Conservation (phyloP, 2,888 invertebrate genomes). For the Eupithecia subfuscata region DNA sequence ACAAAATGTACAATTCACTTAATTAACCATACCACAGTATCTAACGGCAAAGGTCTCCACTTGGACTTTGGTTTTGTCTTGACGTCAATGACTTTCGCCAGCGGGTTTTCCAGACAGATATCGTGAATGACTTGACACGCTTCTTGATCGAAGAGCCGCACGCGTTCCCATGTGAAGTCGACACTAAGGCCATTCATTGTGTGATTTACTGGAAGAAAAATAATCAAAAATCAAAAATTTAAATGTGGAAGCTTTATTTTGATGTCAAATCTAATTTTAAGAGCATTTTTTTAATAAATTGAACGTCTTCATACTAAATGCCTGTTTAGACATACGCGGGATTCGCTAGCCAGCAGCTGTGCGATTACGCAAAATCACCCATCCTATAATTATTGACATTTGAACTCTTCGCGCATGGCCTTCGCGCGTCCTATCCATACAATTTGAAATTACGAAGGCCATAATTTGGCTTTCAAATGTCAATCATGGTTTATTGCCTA, state of each 20-base stretch:
- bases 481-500: too few relatives aligned
- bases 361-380: too few relatives aligned
- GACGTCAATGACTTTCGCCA: constrained; percentile 89
- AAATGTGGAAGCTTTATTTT: background rate
- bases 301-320: background rate
- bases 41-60: constrained; percentile 97
- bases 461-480: too few relatives aligned
- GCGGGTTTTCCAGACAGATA: constrained; percentile 89
- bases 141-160: constrained; percentile 93
- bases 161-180: constrained; percentile 94
- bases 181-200: constrained; percentile 89
- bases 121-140: constrained; percentile 92
- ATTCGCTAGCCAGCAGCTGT: too few relatives aligned
- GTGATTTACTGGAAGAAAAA: constrained; percentile 87
- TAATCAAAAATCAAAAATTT: background rate
- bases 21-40: constrained; percentile 92
- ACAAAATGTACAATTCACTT: too few relatives aligned
- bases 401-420: too few relatives aligned
- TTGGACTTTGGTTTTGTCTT: constrained; percentile 95
- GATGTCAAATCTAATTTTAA: background rate
- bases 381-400: too few relatives aligned
- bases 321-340: background rate
- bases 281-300: too few relatives aligned
- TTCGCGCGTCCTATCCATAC: too few relatives aligned
- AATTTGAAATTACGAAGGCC: too few relatives aligned